Conservation (phyloP, 1,140 invertebrate species). For the Mya arenaria region DNA sequence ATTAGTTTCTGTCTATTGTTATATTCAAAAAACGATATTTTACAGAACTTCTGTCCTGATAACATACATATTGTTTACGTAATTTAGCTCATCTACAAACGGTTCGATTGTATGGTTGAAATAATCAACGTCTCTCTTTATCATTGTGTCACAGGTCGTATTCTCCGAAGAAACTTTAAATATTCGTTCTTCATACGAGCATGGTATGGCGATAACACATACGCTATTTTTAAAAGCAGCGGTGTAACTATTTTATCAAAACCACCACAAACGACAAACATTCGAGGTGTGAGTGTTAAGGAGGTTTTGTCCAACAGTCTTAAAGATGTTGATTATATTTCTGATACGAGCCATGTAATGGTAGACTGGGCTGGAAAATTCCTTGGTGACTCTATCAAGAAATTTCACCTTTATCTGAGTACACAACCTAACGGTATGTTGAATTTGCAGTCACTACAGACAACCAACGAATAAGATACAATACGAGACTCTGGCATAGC, state of each 20-base stretch:
- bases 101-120: no score
- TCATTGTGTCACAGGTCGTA: no score
- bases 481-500: neutral
- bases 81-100: no score
- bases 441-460: neutral
- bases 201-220: constrained; percentile 41
- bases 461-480: neutral
- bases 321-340: constrained; percentile 53
- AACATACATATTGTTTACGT: no score
- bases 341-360: neutral
- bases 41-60: no score
- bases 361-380: constrained; percentile 52
- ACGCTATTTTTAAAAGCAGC: constrained; percentile 50
- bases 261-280: constrained; percentile 10
- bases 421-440: constrained; percentile 51
- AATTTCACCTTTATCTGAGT: constrained; percentile 40
- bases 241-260: constrained; percentile 36
- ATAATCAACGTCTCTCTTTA: no score
- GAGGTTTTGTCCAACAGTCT: neutral
- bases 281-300: constrained; percentile 40
- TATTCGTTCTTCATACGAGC: constrained; percentile 51
- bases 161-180: no score
- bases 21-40: no score
- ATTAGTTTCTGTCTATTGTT: no score
- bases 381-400: neutral